Conservation (phyloP, 2,888 invertebrate species). For the Drosophila colorata region DNA sequence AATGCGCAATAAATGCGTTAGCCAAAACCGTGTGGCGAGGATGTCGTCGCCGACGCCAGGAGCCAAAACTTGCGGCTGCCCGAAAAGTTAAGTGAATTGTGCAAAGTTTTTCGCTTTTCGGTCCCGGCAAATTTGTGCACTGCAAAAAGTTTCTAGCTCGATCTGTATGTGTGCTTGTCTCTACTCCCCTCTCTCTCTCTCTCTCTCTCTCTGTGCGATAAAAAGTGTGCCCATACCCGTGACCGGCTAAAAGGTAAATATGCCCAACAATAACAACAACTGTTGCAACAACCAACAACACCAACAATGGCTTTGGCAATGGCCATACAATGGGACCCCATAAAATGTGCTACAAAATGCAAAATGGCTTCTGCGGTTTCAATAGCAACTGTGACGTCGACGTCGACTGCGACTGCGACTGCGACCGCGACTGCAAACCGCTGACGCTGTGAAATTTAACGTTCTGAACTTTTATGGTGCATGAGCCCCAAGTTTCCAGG, state of each 20-base stretch:
- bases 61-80: conserved; percentile 68
- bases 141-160: conserved; percentile 58
- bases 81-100: conserved; percentile 80
- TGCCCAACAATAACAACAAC: conserved; percentile 44
- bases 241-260: conserved; percentile 73
- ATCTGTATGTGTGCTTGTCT: conserved; percentile 1
- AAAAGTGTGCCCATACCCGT: conserved; percentile 36
- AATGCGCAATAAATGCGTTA: conserved; percentile 61
- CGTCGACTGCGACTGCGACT: conserved; percentile 9
- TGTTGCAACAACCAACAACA: conserved; percentile 21
- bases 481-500: conserved; percentile 35
- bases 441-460: conserved; percentile 71
- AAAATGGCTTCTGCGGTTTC: conserved; percentile 81
- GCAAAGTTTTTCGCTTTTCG: conserved; percentile 75
- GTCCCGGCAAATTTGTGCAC: conserved; percentile 73
- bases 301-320: conserved; percentile 68
- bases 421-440: conserved; percentile 40
- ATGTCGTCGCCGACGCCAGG: conserved; percentile 30
- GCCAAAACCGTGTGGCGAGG: conserved; percentile 19
- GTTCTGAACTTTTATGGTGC: conserved; percentile 72
- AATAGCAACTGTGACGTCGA: conserved; percentile 64
- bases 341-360: conserved; percentile 81
- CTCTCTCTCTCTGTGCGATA: neutral
- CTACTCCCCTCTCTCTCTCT: neutral
- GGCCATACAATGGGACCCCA: conserved; percentile 72